phyloP scores from a whole-genome alignment of 2,113 vertebrate genomes.

The Piaya cayana region DNA sequence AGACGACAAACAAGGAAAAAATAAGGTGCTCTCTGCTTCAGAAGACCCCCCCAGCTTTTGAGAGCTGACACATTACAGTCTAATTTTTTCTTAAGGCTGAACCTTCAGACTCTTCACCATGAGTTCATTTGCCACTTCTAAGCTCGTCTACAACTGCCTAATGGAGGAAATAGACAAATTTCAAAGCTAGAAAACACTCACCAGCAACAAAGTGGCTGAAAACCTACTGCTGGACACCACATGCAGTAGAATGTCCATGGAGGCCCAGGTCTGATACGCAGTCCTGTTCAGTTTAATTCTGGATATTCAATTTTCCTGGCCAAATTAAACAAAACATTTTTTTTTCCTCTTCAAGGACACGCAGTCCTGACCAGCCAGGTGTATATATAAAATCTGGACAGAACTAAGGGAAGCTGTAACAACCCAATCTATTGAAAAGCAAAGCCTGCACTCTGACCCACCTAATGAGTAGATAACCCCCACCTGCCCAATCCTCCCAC shows the following conservation, averaged over 20 bases:
- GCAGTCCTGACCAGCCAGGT: background rate
- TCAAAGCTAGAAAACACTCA: background rate
- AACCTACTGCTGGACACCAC: background rate
- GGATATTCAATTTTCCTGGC: background rate
- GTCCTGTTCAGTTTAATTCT: background rate
- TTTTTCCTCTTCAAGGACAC: background rate
- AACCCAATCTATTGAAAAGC: background rate
- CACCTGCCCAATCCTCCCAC: background rate
- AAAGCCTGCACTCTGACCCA: background rate
- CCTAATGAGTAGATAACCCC: background rate
- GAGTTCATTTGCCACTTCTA: background rate
- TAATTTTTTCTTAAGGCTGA: background rate
- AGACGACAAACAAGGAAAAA: background rate
- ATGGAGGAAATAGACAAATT: background rate
- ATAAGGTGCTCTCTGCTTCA: background rate
- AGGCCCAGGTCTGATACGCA: background rate
- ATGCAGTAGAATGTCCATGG: accelerated
- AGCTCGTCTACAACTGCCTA: background rate
- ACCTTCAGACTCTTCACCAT: background rate
- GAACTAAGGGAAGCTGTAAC: background rate
- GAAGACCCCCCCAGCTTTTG: accelerated
- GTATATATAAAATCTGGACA: background rate
- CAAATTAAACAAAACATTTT: conserved; percentile 30
- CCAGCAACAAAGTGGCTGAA: background rate
- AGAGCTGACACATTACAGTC: background rate